Percentiles rank a stretch among this genome's conserved stretches.
phyloP scores from a whole-genome alignment of 2,888 invertebrate genomes.

The Cephus spinipes region DNA sequence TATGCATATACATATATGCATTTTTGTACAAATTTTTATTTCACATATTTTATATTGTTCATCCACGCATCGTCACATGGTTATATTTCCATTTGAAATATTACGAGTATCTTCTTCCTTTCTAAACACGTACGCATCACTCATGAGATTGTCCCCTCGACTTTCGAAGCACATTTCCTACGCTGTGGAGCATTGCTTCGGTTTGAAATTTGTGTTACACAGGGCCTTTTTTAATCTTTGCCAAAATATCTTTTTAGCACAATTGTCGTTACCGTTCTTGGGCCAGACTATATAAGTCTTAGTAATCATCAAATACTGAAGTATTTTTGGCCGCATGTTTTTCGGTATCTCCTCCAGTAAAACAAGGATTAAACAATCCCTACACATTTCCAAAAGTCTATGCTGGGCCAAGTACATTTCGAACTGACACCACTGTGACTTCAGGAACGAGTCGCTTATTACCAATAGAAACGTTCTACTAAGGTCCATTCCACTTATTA shows the following conservation, averaged over 20 bases:
- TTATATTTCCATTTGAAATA: neutral
- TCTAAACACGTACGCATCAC: neutral
- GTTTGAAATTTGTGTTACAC: neutral
- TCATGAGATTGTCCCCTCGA: neutral
- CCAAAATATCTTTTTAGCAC: slow-evolving; percentile 66
- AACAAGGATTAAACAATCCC: slow-evolving; percentile 74
- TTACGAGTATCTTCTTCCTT: neutral
- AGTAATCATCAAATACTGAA: slow-evolving; percentile 76
- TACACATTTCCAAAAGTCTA: slow-evolving; percentile 73
- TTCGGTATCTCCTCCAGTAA: slow-evolving; percentile 76
- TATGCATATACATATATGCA: neutral
- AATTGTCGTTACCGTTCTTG: slow-evolving; percentile 45
- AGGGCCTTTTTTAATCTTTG: slow-evolving; percentile 65
- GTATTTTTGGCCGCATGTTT: slow-evolving; percentile 71
- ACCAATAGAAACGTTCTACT: slow-evolving; percentile 75
- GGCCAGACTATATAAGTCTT: slow-evolving; percentile 81
- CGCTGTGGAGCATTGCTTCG: neutral
- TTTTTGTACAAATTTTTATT: neutral
- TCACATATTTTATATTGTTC: neutral
- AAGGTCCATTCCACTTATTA: slow-evolving; percentile 76
- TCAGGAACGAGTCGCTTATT: slow-evolving; percentile 73
- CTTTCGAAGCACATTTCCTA: neutral
- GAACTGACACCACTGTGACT: slow-evolving; percentile 80
- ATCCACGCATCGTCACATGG: too few species aligned
- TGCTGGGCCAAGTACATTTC: slow-evolving; percentile 80